Conservation (phyloP, 2,888 invertebrate species). For the Torymus texanus region DNA sequence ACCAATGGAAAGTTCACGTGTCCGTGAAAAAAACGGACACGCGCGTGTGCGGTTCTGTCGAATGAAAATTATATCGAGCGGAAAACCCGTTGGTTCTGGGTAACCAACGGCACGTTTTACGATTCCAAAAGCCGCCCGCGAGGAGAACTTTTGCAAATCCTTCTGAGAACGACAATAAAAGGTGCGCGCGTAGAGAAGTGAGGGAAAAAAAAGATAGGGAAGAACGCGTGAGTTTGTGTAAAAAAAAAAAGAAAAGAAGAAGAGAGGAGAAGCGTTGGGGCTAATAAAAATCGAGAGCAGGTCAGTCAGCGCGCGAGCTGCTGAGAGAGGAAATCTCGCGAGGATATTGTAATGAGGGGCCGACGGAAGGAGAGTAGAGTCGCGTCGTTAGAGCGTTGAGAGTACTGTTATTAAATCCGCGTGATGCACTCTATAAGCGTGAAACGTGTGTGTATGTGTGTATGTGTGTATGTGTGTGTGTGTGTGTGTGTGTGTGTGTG, state of each 20-base stretch:
- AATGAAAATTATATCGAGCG: constrained; percentile 52
- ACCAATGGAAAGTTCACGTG: constrained; percentile 3
- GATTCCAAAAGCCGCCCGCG: constrained; percentile 23
- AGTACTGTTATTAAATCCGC: constrained; percentile 32
- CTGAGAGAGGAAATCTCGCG: constrained; percentile 17
- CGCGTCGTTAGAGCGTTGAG: constrained; percentile 12
- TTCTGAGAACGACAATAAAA: constrained; percentile 38
- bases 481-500: too few species aligned
- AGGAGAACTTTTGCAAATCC: constrained; percentile 35
- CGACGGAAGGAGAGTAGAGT: constrained; percentile 9
- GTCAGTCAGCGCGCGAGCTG: constrained; percentile 1
- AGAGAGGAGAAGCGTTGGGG: neutral
- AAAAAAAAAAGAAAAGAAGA: neutral
- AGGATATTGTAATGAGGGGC: constrained; percentile 29
- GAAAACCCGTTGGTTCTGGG: constrained; percentile 46
- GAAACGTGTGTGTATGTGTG: too few species aligned
- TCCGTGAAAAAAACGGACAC: constrained; percentile 6
- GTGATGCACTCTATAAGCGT: neutral
- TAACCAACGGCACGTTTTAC: constrained; percentile 38
- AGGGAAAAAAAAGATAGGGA: neutral
- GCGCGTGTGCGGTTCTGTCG: neutral
- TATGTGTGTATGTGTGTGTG: too few species aligned
- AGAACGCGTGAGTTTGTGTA: neutral
- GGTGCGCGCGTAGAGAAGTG: neutral
- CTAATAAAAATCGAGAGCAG: constrained; percentile 27